Base-by-base conservation (phyloP, 2,888 invertebrate species). In the Tetanocera ferruginea region DNA sequence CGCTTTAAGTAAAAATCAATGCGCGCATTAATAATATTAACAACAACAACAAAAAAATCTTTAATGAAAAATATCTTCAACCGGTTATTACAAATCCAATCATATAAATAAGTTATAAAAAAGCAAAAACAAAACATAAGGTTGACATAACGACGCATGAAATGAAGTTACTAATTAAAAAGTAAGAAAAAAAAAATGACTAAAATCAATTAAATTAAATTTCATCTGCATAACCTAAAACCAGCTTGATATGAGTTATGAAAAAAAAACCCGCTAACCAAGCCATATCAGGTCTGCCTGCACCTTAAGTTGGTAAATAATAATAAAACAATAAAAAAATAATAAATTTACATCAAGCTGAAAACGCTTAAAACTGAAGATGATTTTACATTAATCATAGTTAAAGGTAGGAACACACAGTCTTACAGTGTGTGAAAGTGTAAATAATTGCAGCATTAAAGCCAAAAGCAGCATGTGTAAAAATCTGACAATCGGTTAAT, bases 41-140 rank as follows among this genome's bases (percentile, higher is more conserved):
- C 17, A 23, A 28, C 31, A 25, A 25, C 14, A 62, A 23, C 62
- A 62, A 17, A 6, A 28, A 28, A 23, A 11, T 55, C n/a, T n/a
- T 55, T 23, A 9, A 28, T 25, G 28, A 23, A 31, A 19, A 25
- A 28, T 23, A 31, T 11, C 64, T 17, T 4, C n/a, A 31, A 64
- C 64, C 64, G 31, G 64, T 64, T 64, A 64, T 64, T 34, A 64
- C 64, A 64, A 64, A 64, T 64, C 34, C 64, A 6, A 31, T 11
- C 9, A 62, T 49, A 49, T 11, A 8, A 14, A 31, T 5, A 62
- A 31, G 2, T 60, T 25, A 64, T n/a, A 17, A 64, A n/a, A 64
- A 25, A 64, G 8, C 8, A 60, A 60, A 25, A 23, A 5, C 55
- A 3, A 28, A 23, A 25, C 25, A 9, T 60, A 11, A 28, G 11